Evolutionary conservation across 2,888 invertebrate genomes (phyloP), one percentile per base, ranked within the genome.

Genomic region (Melangyna quadrimaculata): DNA sequence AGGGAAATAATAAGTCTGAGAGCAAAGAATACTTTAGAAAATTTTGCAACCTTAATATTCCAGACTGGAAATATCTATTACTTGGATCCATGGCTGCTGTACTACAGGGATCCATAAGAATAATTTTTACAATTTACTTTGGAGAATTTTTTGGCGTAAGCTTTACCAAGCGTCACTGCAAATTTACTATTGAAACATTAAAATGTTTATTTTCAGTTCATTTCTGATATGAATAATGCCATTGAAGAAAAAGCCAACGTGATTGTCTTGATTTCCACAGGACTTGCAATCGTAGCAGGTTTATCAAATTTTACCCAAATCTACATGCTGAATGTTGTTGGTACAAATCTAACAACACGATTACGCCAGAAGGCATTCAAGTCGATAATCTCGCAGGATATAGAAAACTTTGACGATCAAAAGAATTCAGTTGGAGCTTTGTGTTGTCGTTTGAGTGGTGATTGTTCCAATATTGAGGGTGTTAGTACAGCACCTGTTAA

Each of bases 51-150:
- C 88, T 95, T 63, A 96, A 96, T 89, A 92, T 93, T 43, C 95
- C 95, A 0, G 96, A 96, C 91, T 96, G 95, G 93, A 94, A 93
- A 61, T 93, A 93, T 88, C 94, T 96, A 89, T 57, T 95, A 0
- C 89, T 94, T 8, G 95, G 95, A 2, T 93, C 95, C 10, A 51
- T 95, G 1, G 95, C 95, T 0, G 94, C 96, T 0, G 91, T 95
- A 0, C 92, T 94, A 63, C 95, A 95, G 1, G 96, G 97, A 0
- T 93, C 94, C 0, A 94, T 95, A 0, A 95, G 96, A 88, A 96
- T 96, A 0, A 93, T 94, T 43, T 96, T 96, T 90, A 96, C 96
- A 0, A 93, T 96, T 1, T 92, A 96, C n/a, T 96, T 96, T 88
- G 96, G 96, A 40, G 95, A 96, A 89, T 95, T 96, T 48, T 95